Evolutionary conservation across 2,113 vertebrate species (phyloP).

Genomic region (Equus przewalskii): DNA sequence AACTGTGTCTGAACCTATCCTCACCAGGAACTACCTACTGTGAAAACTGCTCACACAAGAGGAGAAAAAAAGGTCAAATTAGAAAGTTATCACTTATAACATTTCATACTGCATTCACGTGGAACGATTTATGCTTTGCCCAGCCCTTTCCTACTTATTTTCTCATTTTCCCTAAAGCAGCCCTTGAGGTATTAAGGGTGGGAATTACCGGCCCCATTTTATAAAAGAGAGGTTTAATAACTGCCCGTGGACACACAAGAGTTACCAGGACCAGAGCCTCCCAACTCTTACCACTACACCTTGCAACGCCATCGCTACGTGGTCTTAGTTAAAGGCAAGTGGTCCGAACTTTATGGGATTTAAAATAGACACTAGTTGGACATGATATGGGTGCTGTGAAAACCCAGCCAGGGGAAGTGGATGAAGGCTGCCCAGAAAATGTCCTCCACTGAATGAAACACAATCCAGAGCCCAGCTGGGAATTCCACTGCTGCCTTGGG

Average conservation of each 20-base stretch:
- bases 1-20: neutral
- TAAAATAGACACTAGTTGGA: conserved; percentile 32
- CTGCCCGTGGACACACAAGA: accelerated
- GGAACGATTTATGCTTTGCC: neutral
- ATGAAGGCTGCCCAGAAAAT: conserved; percentile 67
- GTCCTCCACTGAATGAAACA: conserved; percentile 30
- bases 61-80: conserved; percentile 49
- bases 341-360: neutral
- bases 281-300: accelerated
- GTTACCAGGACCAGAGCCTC: neutral
- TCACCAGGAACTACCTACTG: neutral
- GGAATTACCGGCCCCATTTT: neutral
- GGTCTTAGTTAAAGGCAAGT: neutral
- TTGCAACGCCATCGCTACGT: accelerated
- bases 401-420: neutral
- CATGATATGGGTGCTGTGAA: neutral
- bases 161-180: neutral
- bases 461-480: conserved; percentile 65
- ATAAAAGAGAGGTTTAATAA: neutral
- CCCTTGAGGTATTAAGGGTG: neutral
- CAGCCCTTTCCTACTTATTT: neutral
- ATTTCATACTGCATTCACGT: neutral
- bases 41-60: conserved; percentile 45
- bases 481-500: conserved; percentile 37
- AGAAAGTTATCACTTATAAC: neutral